A percentile compares a stretch with the other conserved stretches of the same genome.
These are phyloP conservation scores for Spea multiplicata DNA, from an alignment of 2,113 vertebrate genomes.

Conservation along the genomic window DNA sequence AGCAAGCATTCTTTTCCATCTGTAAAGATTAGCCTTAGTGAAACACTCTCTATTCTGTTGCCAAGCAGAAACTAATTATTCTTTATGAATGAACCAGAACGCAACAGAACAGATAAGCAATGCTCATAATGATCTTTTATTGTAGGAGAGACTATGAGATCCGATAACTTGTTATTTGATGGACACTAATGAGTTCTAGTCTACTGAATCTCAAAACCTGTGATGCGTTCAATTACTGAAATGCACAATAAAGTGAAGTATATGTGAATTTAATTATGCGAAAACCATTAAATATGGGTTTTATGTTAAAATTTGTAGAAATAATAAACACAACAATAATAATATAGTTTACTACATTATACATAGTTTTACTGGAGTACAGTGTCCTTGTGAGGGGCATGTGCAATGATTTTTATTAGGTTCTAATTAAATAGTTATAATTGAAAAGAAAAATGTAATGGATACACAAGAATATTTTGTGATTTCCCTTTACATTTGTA, in stretches of 20 bases:
- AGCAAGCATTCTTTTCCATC: slow-evolving; percentile 5
- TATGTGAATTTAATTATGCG: slow-evolving; percentile 3
- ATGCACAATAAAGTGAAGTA: slow-evolving; percentile 26
- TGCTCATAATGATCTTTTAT: slow-evolving; percentile 44
- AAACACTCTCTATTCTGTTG: slow-evolving; percentile 16
- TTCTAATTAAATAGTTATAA: too few species aligned
- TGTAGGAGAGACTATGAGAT: slow-evolving; percentile 32
- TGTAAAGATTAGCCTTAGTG: slow-evolving; percentile 36
- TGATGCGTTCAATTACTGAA: slow-evolving; percentile 15
- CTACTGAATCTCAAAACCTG: slow-evolving; percentile 27
- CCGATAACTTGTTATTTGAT: slow-evolving; percentile 40
- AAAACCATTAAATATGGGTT: too few species aligned
- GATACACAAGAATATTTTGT: too few species aligned
- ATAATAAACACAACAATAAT: too few species aligned
- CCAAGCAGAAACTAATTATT: slow-evolving; percentile 46
- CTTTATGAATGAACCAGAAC: slow-evolving; percentile 47
- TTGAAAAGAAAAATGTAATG: too few species aligned
- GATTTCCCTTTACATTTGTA: too few species aligned
- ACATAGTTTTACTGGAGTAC: too few species aligned
- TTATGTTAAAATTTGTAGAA: too few species aligned
- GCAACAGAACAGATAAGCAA: slow-evolving; percentile 41
- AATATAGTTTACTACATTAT: too few species aligned
- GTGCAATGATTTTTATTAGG: too few species aligned
- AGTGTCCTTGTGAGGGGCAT: too few species aligned
- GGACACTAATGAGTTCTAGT: slow-evolving; percentile 45